These are phyloP conservation scores for Tadarida brasiliensis DNA, from an alignment of 2,797 vertebrate genomes.

Conservation along the genomic window DNA sequence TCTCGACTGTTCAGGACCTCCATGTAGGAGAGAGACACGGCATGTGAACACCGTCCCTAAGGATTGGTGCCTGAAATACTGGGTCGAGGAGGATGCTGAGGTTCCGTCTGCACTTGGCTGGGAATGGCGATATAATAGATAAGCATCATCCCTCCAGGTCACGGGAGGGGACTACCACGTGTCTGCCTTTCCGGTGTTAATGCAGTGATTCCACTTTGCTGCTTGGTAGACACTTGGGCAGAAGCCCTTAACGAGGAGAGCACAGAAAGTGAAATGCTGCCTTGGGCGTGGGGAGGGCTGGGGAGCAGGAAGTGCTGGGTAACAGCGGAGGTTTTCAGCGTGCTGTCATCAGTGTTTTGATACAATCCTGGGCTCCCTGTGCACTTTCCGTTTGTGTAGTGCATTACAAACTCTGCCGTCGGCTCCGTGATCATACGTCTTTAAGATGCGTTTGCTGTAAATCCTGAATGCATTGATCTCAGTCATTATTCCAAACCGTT, in stretches of 20 bases:
- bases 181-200: not conserved
- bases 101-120: accelerated
- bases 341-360: not conserved
- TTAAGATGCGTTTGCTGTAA: slow-evolving; percentile 22
- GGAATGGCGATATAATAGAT: too few relatives aligned
- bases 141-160: not conserved
- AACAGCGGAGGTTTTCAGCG: not conserved
- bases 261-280: not conserved
- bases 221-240: not conserved
- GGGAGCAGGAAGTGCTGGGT: not conserved
- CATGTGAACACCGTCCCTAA: not conserved
- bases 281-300: not conserved
- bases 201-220: not conserved
- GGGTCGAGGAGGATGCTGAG: not conserved
- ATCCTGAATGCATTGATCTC: slow-evolving; percentile 26
- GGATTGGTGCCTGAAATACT: not conserved
- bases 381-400: not conserved
- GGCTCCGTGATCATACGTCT: not conserved
- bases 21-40: too few relatives aligned
- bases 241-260: not conserved
- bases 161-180: not conserved
- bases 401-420: not conserved
- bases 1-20: too few relatives aligned
- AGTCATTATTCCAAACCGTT: slow-evolving; percentile 57
- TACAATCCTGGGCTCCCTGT: not conserved